Evolutionary conservation across 1,140 invertebrate genomes (phyloP), one percentile per base, ranked within the genome.

Genomic region (Eupeodes corollae): DNA sequence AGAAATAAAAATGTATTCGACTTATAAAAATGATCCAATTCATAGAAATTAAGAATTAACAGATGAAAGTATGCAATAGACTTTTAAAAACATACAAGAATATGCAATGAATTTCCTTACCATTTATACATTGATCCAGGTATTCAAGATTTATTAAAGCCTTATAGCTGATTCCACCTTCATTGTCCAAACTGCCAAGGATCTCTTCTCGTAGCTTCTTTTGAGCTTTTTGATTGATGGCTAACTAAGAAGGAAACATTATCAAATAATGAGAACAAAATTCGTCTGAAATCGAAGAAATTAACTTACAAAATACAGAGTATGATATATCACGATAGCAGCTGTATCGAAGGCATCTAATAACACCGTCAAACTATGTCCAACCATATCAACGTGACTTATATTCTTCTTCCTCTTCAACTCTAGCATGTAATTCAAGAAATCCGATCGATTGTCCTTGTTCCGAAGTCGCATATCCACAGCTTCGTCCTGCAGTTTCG

Each of bases 341-440:
- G 61, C 54, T 1, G 79, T 79, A 44, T 82, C 79, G 48, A 73
- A 81, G 38, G 78, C 78, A 49, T 77, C 78, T 31, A 77, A 39
- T 31, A 76, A 69, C 38, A 78, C 73, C 0, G 72, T 56, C 6
- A 74, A 53, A 3, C 71, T 66, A 59, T 75, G 68, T 0, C 72
- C 70, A 16, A 78, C 64, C 10, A 86, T 68, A 51, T 80, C 74
- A 19, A 77, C 70, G 1, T 76, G 74, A 0, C 60, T 61, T 14
- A 76, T 68, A 46, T 68, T 62, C 57, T 57, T 64, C 44, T 59
- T 68, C 46, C 61, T 54, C 5, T 56, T 54, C 39, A 73, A 43
- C 34, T 68, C 53, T 13, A 70, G 45, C 43, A 71, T 31, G 44
- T 69, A 53, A 5, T 71, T 59, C 0, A 72, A 46, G 38, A 67